phyloP scores from a whole-genome alignment of 2,797 vertebrate genomes.

The Sebastes matsubarae region DNA sequence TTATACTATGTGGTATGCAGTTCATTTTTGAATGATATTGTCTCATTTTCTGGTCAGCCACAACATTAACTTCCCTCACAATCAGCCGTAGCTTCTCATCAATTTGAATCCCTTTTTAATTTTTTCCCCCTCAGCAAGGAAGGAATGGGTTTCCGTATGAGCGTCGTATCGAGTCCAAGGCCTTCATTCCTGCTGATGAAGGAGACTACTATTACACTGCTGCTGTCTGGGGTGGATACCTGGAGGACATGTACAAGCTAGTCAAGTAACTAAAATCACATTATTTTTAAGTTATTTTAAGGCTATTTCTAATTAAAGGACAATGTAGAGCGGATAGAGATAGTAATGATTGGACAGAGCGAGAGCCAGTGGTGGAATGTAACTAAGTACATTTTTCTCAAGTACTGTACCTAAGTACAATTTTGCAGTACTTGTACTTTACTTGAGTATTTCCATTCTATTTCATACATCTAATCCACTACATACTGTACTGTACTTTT shows the following conservation, averaged over 20 bases:
- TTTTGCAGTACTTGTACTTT: no score
- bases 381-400: no score
- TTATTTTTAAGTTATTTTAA: background rate
- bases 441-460: no score
- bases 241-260: conserved; percentile 74
- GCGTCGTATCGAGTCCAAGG: conserved; percentile 70
- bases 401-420: no score
- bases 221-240: conserved; percentile 78
- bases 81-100: background rate
- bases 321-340: background rate
- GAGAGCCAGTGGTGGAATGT: background rate
- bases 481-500: no score
- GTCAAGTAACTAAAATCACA: conserved; percentile 51
- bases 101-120: background rate
- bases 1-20: background rate
- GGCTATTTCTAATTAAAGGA: background rate
- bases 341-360: background rate
- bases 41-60: background rate
- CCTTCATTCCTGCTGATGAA: conserved; percentile 75
- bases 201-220: conserved; percentile 86
- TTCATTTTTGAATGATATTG: background rate
- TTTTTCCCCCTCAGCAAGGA: background rate
- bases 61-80: background rate
- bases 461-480: no score
- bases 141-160: conserved; percentile 78